Conservation (phyloP, 2,113 vertebrate species). For the Serilophus lunatus region DNA sequence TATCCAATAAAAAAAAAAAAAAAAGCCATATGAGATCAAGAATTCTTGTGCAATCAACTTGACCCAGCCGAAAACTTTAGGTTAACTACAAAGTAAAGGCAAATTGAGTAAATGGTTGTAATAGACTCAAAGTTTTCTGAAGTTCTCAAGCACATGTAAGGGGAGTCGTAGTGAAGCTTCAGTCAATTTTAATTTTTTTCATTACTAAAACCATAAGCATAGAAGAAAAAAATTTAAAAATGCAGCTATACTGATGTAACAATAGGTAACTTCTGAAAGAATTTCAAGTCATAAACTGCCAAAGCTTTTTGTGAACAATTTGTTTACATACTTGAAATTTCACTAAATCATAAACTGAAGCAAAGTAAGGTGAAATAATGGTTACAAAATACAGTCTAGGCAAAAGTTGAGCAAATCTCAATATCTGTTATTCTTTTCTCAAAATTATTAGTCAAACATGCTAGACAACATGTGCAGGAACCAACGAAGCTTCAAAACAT, state of each 20-base stretch:
- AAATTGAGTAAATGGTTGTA: neutral
- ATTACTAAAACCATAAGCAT: neutral
- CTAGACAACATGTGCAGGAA: neutral
- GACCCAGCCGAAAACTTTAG: neutral
- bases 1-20: neutral
- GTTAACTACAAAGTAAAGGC: neutral
- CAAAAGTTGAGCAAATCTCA: neutral
- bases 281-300: neutral
- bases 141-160: neutral
- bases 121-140: neutral
- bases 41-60: neutral
- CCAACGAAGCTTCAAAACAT: neutral
- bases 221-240: neutral
- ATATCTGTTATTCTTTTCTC: neutral
- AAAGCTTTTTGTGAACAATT: neutral
- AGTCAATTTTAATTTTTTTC: neutral
- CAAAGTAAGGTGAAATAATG: neutral
- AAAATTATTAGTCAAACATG: constrained; percentile 7
- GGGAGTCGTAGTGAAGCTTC: neutral
- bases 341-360: neutral
- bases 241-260: neutral
- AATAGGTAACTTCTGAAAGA: neutral
- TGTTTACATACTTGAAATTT: neutral
- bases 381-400: neutral
- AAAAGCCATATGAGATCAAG: neutral